Evolutionary conservation across 1,140 invertebrate genomes (phyloP).

Genomic region (Zophobas morio): DNA sequence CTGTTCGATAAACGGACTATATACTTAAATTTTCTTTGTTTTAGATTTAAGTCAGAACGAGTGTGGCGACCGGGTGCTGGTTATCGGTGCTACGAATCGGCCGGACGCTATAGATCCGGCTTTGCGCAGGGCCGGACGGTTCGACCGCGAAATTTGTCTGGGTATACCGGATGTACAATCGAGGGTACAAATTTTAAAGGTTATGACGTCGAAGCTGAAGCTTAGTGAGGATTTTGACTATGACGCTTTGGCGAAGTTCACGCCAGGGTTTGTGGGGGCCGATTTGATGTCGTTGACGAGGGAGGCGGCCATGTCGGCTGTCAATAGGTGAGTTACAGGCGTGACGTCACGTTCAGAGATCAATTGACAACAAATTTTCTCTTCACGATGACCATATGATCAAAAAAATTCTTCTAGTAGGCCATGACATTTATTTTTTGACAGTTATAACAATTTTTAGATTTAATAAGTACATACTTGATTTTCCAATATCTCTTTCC

Average conservation of each 20-base stretch:
- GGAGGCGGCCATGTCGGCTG: conserved; percentile 89
- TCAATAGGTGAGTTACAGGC: conserved; percentile 74
- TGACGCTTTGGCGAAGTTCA: conserved; percentile 82
- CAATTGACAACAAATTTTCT: no score
- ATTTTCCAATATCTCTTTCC: no score
- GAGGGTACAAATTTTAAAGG: conserved; percentile 81
- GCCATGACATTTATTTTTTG: no score
- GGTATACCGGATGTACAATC: conserved; percentile 93
- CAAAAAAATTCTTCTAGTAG: no score
- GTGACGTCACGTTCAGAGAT: no score
- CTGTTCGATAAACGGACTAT: not conserved
- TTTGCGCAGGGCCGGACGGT: conserved; percentile 90
- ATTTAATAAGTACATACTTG: no score
- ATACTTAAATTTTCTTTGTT: conserved; percentile 33
- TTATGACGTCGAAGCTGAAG: conserved; percentile 77
- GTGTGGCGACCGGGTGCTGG: conserved; percentile 80
- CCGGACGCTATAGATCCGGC: conserved; percentile 95
- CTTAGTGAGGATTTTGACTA: conserved; percentile 81
- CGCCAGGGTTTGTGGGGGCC: conserved; percentile 97
- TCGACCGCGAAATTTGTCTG: conserved; percentile 94
- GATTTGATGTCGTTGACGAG: conserved; percentile 90
- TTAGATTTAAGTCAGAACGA: conserved; percentile 74
- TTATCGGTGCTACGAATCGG: conserved; percentile 96
- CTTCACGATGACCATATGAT: no score
- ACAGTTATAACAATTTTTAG: no score